These are phyloP conservation scores for Caranx melampygus DNA, from an alignment of 2,113 vertebrate species.

Conservation along the genomic window DNA sequence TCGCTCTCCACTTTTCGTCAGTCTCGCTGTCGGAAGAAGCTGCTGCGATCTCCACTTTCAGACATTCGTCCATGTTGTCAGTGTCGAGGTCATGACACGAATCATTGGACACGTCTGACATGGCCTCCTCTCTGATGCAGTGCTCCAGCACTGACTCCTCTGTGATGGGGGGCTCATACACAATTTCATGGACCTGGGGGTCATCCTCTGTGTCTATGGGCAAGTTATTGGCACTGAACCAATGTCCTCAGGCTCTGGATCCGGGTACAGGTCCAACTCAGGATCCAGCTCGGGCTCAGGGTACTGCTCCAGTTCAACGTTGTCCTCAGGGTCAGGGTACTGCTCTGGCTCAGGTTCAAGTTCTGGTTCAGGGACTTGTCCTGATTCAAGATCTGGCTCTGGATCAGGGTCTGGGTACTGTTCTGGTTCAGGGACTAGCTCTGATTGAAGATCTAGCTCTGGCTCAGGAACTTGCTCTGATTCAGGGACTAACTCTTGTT, in stretches of 20 bases:
- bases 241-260: constrained; percentile 22
- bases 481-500: background rate
- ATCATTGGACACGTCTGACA: constrained; percentile 81
- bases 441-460: background rate
- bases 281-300: constrained; percentile 22
- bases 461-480: constrained; percentile 4
- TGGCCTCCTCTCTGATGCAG: constrained; percentile 76
- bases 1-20: constrained; percentile 85
- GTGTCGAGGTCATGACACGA: constrained; percentile 74
- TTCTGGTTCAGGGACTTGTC: constrained; percentile 2
- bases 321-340: constrained; percentile 3
- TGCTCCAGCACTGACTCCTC: constrained; percentile 75
- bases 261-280: constrained; percentile 41
- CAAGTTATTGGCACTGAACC: constrained; percentile 45
- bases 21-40: constrained; percentile 80
- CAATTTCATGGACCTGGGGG: constrained; percentile 43
- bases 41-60: constrained; percentile 79
- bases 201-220: constrained; percentile 45
- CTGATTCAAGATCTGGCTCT: constrained; percentile 3
- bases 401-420: too few relatives aligned
- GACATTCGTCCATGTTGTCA: constrained; percentile 78
- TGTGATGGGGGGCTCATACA: constrained; percentile 50
- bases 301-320: background rate
- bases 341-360: constrained; percentile 5
- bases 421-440: constrained; percentile 4